Evolutionary conservation across 2,888 invertebrate genomes (phyloP).

Genomic region (Drosophila mimetica): DNA sequence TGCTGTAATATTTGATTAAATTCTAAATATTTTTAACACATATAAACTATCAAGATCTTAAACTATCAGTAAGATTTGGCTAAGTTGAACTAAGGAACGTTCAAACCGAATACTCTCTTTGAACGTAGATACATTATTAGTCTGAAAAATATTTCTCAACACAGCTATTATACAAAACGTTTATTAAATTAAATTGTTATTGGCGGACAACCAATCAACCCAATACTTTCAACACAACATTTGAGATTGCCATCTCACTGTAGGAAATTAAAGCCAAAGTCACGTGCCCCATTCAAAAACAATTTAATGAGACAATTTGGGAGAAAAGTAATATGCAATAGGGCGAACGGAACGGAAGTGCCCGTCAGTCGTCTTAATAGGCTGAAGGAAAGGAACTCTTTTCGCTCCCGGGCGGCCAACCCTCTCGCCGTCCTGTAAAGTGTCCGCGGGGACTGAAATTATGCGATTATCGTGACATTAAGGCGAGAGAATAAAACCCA

Average conservation of each 20-base stretch:
- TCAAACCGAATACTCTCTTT: too few species aligned
- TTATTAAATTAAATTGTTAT: conserved; percentile 10
- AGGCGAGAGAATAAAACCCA: conserved; percentile 53
- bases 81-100: too few species aligned
- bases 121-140: too few species aligned
- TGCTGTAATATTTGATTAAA: too few species aligned
- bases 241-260: not conserved
- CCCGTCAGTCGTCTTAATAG: conserved; percentile 14
- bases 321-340: conserved; percentile 53
- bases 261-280: conserved; percentile 42
- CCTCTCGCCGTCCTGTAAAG: conserved; percentile 9
- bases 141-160: not conserved
- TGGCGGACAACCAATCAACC: not conserved
- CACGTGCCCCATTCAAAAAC: conserved; percentile 64
- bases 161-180: not conserved
- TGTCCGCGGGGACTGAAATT: conserved; percentile 60
- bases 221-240: not conserved
- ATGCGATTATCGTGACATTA: conserved; percentile 68
- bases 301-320: conserved; percentile 60
- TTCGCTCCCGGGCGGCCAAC: conserved; percentile 22
- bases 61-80: too few species aligned
- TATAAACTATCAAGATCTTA: too few species aligned
- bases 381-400: conserved; percentile 13
- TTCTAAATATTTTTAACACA: too few species aligned
- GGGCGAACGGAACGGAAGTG: conserved; percentile 10